Percentiles rank a stretch among this genome's conserved stretches.
phyloP scores from a whole-genome alignment of 2,888 invertebrate species.

The Molorchus minor region DNA sequence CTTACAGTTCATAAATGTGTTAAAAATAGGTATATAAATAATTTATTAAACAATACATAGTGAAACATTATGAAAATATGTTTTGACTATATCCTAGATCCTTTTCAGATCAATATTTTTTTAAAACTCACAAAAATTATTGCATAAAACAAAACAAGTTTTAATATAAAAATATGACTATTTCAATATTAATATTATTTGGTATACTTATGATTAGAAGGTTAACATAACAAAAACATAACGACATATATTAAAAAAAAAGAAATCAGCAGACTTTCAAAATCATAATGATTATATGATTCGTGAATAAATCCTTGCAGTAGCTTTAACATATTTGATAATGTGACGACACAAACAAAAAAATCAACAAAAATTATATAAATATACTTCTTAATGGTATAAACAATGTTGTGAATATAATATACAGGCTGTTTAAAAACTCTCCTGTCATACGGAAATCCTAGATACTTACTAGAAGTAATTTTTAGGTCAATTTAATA shows the following conservation, averaged over 20 bases:
- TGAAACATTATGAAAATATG: background rate
- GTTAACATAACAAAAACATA: constrained; percentile 48
- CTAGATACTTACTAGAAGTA: no score
- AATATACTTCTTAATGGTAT: background rate
- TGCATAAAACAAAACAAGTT: constrained; percentile 27
- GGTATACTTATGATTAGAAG: constrained; percentile 47
- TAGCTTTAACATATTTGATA: constrained; percentile 1
- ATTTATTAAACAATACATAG: background rate
- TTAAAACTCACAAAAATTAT: constrained; percentile 20
- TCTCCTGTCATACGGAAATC: no score
- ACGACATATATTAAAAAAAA: constrained; percentile 43
- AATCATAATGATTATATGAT: constrained; percentile 15
- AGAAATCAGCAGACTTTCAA: constrained; percentile 25
- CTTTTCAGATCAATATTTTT: constrained; percentile 17
- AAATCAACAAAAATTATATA: constrained; percentile 10
- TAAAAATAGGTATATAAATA: no score
- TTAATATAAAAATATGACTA: constrained; percentile 37
- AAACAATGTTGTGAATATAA: background rate
- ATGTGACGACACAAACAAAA: constrained; percentile 12
- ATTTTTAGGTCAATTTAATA: no score
- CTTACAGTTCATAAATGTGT: constrained; percentile 13
- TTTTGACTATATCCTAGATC: constrained; percentile 16
- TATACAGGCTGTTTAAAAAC: no score
- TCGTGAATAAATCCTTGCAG: background rate
- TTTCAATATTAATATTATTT: constrained; percentile 39